Conservation (phyloP, 2,888 invertebrate species). For the Scaptomyza tumidula region DNA sequence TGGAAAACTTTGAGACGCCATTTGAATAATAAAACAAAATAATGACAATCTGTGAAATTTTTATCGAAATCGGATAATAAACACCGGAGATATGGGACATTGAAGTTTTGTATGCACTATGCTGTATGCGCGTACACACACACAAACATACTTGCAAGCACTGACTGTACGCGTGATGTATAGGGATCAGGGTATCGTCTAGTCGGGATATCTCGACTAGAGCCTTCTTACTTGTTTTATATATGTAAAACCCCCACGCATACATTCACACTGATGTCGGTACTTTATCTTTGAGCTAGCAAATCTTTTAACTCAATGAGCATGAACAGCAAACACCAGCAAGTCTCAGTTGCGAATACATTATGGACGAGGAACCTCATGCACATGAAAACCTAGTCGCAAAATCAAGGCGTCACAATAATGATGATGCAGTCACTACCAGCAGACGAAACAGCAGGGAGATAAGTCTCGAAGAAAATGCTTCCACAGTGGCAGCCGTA, state of each 20-base stretch:
- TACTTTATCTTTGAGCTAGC: constrained; percentile 56
- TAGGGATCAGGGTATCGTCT: too few relatives aligned
- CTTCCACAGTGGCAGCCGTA: constrained; percentile 11
- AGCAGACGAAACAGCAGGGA: constrained; percentile 28
- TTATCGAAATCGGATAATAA: too few relatives aligned
- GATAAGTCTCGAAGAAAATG: constrained; percentile 3
- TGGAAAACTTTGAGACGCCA: too few relatives aligned
- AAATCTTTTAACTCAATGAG: constrained; percentile 14
- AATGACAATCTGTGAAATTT: too few relatives aligned
- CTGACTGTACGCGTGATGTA: too few relatives aligned
- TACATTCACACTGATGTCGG: constrained; percentile 12
- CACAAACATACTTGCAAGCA: too few relatives aligned
- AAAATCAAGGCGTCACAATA: constrained; percentile 14
- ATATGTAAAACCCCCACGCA: constrained; percentile 48
- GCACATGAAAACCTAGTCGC: constrained; percentile 60
- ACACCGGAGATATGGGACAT: too few relatives aligned
- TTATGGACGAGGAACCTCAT: constrained; percentile 66
- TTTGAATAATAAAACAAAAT: too few relatives aligned
- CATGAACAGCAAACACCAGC: constrained; percentile 8
- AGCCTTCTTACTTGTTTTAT: too few relatives aligned
- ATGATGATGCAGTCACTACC: constrained; percentile 7
- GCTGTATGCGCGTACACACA: too few relatives aligned
- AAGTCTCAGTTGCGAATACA: constrained; percentile 44
- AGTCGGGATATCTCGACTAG: too few relatives aligned
- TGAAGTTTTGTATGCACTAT: too few relatives aligned